Conservation (phyloP, 2,113 vertebrate species). For the Noctilio leporinus region DNA sequence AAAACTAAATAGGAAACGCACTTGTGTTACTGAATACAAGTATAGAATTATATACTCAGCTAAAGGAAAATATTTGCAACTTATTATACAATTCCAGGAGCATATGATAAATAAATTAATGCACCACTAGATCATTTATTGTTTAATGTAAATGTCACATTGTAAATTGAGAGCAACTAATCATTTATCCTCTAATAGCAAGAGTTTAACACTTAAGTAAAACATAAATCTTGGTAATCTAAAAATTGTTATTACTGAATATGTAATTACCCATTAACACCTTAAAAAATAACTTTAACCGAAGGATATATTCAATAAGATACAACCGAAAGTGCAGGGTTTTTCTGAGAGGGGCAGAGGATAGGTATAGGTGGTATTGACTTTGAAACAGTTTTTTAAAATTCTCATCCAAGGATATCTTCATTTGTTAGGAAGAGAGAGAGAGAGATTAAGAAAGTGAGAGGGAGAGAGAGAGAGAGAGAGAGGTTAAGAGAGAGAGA, state of each 20-base stretch:
- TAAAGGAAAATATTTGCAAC: slow-evolving; percentile 29
- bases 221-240: slow-evolving; percentile 62
- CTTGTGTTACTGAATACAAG: neutral
- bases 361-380: fast-evolving
- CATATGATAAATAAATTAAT: slow-evolving; percentile 53
- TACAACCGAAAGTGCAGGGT: neutral
- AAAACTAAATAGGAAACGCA: slow-evolving; percentile 36
- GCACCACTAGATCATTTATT: neutral
- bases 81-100: neutral
- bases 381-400: neutral
- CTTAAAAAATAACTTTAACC: slow-evolving; percentile 31
- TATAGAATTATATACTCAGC: neutral
- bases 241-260: slow-evolving; percentile 53
- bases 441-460: too few species aligned
- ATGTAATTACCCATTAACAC: slow-evolving; percentile 47
- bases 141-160: slow-evolving; percentile 63
- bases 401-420: too few species aligned
- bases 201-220: slow-evolving; percentile 55
- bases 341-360: neutral
- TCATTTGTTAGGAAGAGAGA: too few species aligned
- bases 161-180: slow-evolving; percentile 61
- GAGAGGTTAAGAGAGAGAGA: too few species aligned
- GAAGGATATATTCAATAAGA: neutral
- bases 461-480: too few species aligned
- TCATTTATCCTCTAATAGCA: slow-evolving; percentile 55